phyloP scores from a whole-genome alignment of 2,888 invertebrate species.

The Lycocerus yunnanus region DNA sequence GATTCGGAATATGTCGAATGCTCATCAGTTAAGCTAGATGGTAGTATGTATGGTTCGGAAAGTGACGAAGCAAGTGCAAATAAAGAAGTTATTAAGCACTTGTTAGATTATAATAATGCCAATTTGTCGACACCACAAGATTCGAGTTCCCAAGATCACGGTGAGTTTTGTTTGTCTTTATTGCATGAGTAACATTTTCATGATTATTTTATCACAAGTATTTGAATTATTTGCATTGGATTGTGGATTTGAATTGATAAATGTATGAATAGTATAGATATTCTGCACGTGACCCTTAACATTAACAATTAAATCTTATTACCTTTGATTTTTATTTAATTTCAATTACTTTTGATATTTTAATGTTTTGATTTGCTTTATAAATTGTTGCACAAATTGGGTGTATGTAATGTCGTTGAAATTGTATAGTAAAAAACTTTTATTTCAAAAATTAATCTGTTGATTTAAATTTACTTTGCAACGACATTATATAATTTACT shows the following conservation, averaged over 20 bases:
- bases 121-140: constrained; percentile 22
- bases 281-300: background rate
- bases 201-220: background rate
- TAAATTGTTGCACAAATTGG: background rate
- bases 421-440: background rate
- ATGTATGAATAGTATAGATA: background rate
- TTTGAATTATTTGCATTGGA: background rate
- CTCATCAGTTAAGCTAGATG: constrained; percentile 29
- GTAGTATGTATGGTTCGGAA: constrained; percentile 31
- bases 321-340: background rate
- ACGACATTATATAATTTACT: background rate
- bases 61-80: constrained; percentile 32
- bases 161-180: constrained; percentile 26
- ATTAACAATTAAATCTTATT: background rate
- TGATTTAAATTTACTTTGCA: background rate
- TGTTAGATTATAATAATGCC: constrained; percentile 16
- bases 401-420: background rate
- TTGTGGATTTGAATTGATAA: background rate
- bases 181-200: constrained; percentile 9
- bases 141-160: constrained; percentile 36
- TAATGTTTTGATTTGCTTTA: background rate
- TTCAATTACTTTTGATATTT: background rate
- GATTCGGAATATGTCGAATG: constrained; percentile 34
- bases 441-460: background rate
- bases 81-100: constrained; percentile 29